A percentile compares a stretch with the other conserved stretches of the same genome.
Conservation (phyloP, 1,140 invertebrate genomes). For the Drosophila asahinai region DNA sequence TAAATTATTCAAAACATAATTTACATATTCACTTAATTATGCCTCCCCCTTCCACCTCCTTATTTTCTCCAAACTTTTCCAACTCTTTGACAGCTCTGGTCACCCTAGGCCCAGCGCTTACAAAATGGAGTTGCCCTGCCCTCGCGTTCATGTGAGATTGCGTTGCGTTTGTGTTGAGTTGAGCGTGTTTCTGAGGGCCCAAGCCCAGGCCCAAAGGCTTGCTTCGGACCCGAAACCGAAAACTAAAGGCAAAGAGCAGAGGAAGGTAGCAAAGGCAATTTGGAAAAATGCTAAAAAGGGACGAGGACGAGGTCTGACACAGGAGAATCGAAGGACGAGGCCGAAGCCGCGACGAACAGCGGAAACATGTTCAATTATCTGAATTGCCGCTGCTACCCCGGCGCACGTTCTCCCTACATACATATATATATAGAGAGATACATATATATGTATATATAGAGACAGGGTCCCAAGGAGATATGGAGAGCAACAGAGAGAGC, state of each 20-base stretch:
- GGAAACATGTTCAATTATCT: conserved; percentile 80
- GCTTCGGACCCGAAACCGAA: conserved; percentile 31
- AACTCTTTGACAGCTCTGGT: conserved; percentile 56
- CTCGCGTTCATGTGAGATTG: conserved; percentile 22
- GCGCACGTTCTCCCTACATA: conserved; percentile 12
- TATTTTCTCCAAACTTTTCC: conserved; percentile 22
- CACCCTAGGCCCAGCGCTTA: conserved; percentile 65
- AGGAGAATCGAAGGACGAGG: conserved; percentile 39
- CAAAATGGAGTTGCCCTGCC: conserved; percentile 73
- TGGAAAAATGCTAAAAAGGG: conserved; percentile 68
- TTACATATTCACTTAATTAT: conserved; percentile 36
- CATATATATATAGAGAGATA: conserved; percentile 6
- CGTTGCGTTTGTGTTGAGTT: conserved; percentile 9
- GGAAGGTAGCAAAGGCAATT: conserved; percentile 59
- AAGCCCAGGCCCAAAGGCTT: conserved; percentile 43
- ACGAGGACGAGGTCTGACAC: conserved; percentile 28
- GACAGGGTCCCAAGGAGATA: conserved; percentile 2
- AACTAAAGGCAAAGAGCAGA: conserved; percentile 28
- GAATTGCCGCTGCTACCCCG: conserved; percentile 63
- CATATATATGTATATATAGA: conserved; percentile 9
- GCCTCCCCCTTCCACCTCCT: neutral
- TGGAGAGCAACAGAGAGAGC: conserved; percentile 25
- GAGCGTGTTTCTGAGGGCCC: conserved; percentile 38
- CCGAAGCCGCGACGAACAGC: conserved; percentile 43
- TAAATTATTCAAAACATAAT: conserved; percentile 12